Evolutionary conservation across 2,113 vertebrate genomes (phyloP).

Genomic region (Columbina picui): DNA sequence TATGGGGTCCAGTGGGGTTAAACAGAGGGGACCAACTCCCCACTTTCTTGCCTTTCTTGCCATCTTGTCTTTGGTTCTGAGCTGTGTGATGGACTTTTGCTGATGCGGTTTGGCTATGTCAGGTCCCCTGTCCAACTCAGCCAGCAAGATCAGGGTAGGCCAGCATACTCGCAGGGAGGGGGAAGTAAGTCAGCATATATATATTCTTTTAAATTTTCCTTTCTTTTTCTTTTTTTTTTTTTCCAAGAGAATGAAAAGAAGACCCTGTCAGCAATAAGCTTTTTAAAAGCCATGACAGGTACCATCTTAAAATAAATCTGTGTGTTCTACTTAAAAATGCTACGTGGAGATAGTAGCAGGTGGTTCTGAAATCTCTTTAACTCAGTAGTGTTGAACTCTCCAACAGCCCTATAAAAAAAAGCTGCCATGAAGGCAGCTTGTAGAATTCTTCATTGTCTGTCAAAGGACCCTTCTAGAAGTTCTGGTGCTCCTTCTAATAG

Average conservation of each 20-base stretch:
- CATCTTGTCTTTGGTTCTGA: neutral
- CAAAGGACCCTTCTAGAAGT: neutral
- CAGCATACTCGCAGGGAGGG: neutral
- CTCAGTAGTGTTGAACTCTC: neutral
- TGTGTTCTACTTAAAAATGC: neutral
- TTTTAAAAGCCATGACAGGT: neutral
- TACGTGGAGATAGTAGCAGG: neutral
- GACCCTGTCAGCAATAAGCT: neutral
- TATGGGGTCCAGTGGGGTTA: neutral
- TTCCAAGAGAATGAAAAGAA: neutral
- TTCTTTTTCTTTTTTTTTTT: neutral
- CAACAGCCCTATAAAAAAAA: neutral
- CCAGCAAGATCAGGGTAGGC: too few species aligned
- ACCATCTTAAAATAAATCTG: neutral
- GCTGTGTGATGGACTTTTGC: neutral
- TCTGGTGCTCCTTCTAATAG: neutral
- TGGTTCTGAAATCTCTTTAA: neutral
- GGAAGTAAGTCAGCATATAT: neutral
- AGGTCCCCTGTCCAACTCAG: accelerated
- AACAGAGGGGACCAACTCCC: too few species aligned
- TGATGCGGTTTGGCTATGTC: too few species aligned
- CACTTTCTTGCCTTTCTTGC: neutral
- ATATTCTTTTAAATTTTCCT: too few species aligned
- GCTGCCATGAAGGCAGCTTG: neutral
- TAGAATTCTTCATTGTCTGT: neutral